Evolutionary conservation across 2,113 vertebrate genomes (phyloP).

Genomic region (Pachyramphus minor): DNA sequence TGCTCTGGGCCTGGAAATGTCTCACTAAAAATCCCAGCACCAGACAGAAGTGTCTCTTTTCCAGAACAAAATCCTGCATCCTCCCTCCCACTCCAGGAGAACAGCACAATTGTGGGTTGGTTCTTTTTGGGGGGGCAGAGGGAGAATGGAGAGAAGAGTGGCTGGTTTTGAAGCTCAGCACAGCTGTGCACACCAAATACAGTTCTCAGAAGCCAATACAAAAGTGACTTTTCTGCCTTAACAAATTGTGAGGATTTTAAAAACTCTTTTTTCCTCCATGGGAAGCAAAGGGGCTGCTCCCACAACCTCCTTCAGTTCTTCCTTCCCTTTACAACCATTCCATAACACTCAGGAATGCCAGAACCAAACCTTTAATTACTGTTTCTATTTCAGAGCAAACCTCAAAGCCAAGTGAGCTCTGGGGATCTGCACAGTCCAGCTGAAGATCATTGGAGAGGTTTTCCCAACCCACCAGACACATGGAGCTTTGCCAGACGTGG

Average conservation of each 20-base stretch:
- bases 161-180: neutral
- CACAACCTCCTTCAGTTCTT: neutral
- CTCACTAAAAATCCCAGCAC: neutral
- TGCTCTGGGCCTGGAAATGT: neutral
- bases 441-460: accelerated
- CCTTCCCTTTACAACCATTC: neutral
- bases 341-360: neutral
- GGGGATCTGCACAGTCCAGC: too few species aligned
- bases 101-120: accelerated
- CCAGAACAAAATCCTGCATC: too few species aligned
- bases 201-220: neutral
- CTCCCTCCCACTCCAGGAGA: accelerated
- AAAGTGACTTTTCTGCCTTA: neutral
- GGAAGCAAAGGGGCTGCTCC: neutral
- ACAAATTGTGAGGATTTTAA: neutral
- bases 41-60: neutral
- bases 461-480: neutral
- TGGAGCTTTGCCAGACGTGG: accelerated
- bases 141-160: neutral
- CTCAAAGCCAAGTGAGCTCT: neutral
- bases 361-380: neutral
- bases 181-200: too few species aligned
- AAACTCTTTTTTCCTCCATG: neutral
- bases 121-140: accelerated
- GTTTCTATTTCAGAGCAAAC: neutral